phyloP scores from a whole-genome alignment of 2,797 vertebrate species.

The Lacerta bilineata region DNA sequence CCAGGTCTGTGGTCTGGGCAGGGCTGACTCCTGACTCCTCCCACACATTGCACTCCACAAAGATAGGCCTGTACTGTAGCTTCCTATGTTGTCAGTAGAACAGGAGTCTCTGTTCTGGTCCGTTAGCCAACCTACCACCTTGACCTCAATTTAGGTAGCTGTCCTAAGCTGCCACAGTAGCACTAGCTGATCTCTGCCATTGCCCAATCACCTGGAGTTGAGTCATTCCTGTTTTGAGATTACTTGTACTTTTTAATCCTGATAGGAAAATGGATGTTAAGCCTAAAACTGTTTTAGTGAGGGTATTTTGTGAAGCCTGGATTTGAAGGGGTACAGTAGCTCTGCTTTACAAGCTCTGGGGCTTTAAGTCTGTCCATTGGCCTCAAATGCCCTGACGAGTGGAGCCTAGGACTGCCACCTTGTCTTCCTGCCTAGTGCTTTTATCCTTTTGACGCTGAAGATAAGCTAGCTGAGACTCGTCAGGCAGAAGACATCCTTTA shows the following conservation, averaged over 20 bases:
- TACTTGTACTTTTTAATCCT: background rate
- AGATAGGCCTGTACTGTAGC: background rate
- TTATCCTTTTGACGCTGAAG: background rate
- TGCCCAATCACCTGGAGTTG: background rate
- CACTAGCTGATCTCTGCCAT: background rate
- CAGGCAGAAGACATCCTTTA: background rate
- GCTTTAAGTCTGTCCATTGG: background rate
- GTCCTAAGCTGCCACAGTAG: background rate
- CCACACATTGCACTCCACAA: too few species aligned
- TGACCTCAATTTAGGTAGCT: background rate
- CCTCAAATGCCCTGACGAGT: background rate
- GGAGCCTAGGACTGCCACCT: background rate
- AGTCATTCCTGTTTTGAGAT: background rate
- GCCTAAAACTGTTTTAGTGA: background rate
- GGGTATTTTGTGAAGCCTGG: background rate
- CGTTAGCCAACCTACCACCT: background rate
- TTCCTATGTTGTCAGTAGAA: background rate
- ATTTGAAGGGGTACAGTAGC: background rate
- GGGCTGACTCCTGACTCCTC: background rate
- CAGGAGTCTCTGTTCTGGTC: background rate
- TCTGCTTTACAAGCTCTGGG: background rate
- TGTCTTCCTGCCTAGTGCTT: slow-evolving; percentile 11
- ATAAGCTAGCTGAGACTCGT: background rate
- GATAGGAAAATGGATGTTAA: background rate
- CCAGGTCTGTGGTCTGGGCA: background rate